Evolutionary conservation across 2,113 vertebrate species (phyloP), one percentile per base, ranked within the genome.

Genomic region (Rynchops niger): DNA sequence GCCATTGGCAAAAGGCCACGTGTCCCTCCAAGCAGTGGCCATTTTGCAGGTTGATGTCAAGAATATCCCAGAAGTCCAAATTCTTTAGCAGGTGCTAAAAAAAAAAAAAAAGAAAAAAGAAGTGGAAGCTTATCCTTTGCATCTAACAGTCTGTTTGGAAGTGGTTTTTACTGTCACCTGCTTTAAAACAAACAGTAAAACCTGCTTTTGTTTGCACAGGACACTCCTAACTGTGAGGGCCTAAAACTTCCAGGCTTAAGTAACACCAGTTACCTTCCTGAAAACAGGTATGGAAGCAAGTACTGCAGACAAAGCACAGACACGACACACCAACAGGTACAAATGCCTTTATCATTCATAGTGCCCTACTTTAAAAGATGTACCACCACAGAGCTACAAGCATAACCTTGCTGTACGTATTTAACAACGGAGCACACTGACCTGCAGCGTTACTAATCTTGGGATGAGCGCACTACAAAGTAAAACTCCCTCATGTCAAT

Each of bases 91-190:
- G 94, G 21, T 97, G 91, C 96, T 36, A 97, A 97, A 61, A 98
- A n/a, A n/a, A n/a, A n/a, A n/a, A n/a, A n/a, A n/a, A n/a, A n/a
- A n/a, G n/a, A n/a, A n/a, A n/a, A 95, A 73, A 98, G 96, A 7
- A 97, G 97, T n/a, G 89, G 95, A 4, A 98, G 97, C 86, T 98
- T 98, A 59, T 93, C 92, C 95, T 98, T 98, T 43, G 96, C 97
- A 49, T 97, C 96, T 26, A 95, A 95, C 21, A 95, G 78, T 97
- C 70, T 97, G 55, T 80, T 79, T 80, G 25, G 82, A 93, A 88
- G 26, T 26, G 29, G 17, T 80, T 30, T 76, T 83, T 32, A 21
- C 38, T 71, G 61, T 62, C 40, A 81, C 22, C 17, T 50, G 9
- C 22, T 71, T 86, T 27, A 69, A 95, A 95, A 90, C n/a, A 80